A percentile compares a stretch with the other conserved stretches of the same genome.
Evolutionary conservation across 2,113 vertebrate species (phyloP).

Genomic region (Pica pica): DNA sequence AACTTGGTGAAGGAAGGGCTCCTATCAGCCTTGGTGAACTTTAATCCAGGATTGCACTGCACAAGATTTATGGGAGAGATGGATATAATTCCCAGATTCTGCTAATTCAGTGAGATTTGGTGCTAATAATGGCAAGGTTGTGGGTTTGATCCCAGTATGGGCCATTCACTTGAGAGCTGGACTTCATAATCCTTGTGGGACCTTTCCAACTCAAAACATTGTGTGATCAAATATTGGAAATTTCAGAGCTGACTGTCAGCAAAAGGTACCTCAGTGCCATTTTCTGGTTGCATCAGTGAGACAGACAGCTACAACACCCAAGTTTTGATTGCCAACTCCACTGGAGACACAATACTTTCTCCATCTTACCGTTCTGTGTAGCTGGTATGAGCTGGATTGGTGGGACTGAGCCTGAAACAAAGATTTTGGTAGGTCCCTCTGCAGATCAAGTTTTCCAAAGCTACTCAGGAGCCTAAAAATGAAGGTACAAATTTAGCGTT

Average conservation of each 20-base stretch:
- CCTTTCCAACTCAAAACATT: neutral
- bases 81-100: neutral
- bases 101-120: neutral
- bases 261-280: neutral
- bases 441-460: neutral
- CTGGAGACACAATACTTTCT: neutral
- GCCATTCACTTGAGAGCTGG: neutral
- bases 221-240: neutral
- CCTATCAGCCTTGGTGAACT: neutral
- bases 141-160: neutral
- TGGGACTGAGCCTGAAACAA: neutral
- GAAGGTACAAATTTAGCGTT: neutral
- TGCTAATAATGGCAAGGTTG: neutral
- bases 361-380: neutral
- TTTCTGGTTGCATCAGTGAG: neutral
- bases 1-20: neutral
- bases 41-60: neutral
- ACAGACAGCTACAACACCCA: neutral
- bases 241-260: neutral
- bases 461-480: neutral
- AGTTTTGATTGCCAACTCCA: neutral
- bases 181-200: neutral
- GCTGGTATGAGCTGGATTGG: accelerated
- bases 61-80: neutral
- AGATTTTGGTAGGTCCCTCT: neutral